Evolutionary conservation across 2,797 vertebrate genomes (phyloP).

Genomic region (Echeneis naucrates): DNA sequence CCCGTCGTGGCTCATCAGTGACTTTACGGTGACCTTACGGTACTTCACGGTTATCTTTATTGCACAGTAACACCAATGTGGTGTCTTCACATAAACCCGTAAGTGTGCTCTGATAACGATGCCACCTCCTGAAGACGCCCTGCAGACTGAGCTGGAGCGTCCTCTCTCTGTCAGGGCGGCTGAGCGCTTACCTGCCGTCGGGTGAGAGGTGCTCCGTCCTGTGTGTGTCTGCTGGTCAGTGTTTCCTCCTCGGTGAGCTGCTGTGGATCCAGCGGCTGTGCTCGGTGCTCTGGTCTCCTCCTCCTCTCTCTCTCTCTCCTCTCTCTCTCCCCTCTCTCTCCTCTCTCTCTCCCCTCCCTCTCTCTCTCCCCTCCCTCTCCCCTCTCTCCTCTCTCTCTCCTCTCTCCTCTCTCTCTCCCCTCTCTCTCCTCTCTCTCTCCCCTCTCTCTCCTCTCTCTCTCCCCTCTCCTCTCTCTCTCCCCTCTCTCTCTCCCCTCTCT

Average conservation of each 20-base stretch:
- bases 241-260: conserved; percentile 34
- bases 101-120: neutral
- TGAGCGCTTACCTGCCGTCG: conserved; percentile 56
- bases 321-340: conserved; percentile 16
- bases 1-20: neutral
- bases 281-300: conserved; percentile 39
- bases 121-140: neutral
- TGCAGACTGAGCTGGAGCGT: neutral
- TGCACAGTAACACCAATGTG: neutral
- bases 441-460: no score
- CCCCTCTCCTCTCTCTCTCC: conserved; percentile 16
- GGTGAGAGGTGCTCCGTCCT: conserved; percentile 39
- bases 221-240: conserved; percentile 9
- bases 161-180: no score
- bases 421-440: conserved; percentile 9
- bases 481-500: conserved; percentile 18
- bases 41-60: neutral
- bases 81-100: neutral
- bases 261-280: conserved; percentile 36
- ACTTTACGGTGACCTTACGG: neutral
- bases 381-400: no score
- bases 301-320: conserved; percentile 14
- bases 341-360: conserved; percentile 16
- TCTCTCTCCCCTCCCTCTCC: conserved; percentile 10
- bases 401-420: conserved; percentile 26